These are phyloP conservation scores for Nomada hirtipes DNA, from an alignment of 2,888 invertebrate genomes.

Conservation along the genomic window DNA sequence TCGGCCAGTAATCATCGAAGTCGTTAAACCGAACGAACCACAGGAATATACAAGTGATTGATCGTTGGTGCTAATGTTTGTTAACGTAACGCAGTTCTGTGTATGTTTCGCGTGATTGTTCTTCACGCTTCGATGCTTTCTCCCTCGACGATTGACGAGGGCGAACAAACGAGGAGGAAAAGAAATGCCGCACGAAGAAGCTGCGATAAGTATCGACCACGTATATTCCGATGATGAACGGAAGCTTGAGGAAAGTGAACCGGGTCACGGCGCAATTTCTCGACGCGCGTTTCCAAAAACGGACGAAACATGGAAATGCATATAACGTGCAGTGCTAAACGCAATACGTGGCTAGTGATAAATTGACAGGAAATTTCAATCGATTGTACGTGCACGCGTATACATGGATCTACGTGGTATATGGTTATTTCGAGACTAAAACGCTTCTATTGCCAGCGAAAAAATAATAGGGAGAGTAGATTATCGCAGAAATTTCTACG, in stretches of 20 bases:
- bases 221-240: slow-evolving; percentile 52
- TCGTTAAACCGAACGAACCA: not conserved
- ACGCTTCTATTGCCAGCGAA: slow-evolving; percentile 13
- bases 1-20: not conserved
- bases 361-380: not conserved
- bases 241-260: slow-evolving; percentile 64
- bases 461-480: not conserved
- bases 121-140: not conserved
- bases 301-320: not conserved
- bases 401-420: not conserved
- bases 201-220: slow-evolving; percentile 67
- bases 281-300: slow-evolving; percentile 37
- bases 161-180: not conserved
- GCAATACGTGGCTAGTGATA: not conserved
- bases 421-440: slow-evolving; percentile 23
- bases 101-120: not conserved
- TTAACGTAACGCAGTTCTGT: not conserved
- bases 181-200: slow-evolving; percentile 20
- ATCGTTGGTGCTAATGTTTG: not conserved
- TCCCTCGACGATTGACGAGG: not conserved
- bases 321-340: not conserved
- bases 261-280: slow-evolving; percentile 62
- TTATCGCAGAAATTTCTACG: not conserved
- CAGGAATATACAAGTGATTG: not conserved
- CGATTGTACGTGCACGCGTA: not conserved